Conservation (phyloP, 2,113 vertebrate genomes). For the Prionailurus viverrinus region DNA sequence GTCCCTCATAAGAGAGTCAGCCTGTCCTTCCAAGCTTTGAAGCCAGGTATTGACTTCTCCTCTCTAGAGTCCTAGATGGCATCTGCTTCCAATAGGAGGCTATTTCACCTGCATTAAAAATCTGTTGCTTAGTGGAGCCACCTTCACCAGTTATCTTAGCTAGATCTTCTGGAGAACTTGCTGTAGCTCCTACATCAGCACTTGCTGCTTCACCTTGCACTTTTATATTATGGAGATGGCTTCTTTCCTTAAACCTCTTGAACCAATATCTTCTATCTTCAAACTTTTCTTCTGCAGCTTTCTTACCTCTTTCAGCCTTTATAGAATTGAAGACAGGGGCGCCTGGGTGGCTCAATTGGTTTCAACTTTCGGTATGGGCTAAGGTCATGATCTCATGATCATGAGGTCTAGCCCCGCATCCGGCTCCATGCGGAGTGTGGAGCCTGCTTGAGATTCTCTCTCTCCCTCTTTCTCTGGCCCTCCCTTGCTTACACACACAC, state of each 20-base stretch:
- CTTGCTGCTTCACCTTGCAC: neutral
- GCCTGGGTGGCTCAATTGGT: too few species aligned
- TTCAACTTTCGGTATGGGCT: too few species aligned
- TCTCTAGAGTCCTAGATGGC: neutral
- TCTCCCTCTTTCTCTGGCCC: too few species aligned
- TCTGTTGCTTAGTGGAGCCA: neutral
- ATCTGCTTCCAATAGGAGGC: neutral
- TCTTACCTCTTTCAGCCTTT: neutral
- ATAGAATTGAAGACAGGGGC: neutral
- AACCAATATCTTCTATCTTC: neutral
- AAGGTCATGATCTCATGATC: too few species aligned
- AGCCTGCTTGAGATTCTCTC: too few species aligned
- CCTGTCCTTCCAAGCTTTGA: neutral
- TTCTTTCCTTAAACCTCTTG: neutral
- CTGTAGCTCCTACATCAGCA: neutral
- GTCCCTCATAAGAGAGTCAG: neutral
- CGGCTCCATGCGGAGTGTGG: too few species aligned
- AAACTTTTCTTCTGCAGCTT: neutral
- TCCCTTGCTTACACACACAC: too few species aligned
- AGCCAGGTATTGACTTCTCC: neutral
- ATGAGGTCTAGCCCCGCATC: too few species aligned
- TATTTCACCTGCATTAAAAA: neutral
- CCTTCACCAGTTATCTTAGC: neutral
- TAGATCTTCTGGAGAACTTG: neutral
- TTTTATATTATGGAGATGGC: neutral